Percentiles rank a stretch among this genome's conserved stretches.
Conservation (phyloP, 2,888 invertebrate genomes). For the Nineta flava region DNA sequence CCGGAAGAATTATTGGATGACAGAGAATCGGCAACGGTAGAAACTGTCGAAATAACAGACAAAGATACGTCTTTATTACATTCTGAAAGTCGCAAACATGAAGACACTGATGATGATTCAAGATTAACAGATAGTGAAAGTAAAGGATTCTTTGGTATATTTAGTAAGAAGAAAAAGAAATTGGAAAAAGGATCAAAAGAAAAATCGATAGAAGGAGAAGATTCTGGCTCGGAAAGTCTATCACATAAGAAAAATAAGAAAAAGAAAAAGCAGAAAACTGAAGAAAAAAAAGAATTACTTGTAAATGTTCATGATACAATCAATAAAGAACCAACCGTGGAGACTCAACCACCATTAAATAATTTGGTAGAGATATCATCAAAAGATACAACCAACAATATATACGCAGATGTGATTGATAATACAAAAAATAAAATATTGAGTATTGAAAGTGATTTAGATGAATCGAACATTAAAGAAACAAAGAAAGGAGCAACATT, state of each 20-base stretch:
- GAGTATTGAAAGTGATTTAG: too few species aligned
- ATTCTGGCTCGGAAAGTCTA: neutral
- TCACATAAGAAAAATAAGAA: neutral
- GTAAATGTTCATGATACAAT: too few species aligned
- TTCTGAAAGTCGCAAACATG: slow-evolving; percentile 4
- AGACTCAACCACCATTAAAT: too few species aligned
- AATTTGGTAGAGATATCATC: too few species aligned
- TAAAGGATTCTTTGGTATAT: slow-evolving; percentile 15
- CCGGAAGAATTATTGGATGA: neutral
- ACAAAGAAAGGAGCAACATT: too few species aligned
- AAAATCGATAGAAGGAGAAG: neutral
- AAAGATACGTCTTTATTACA: neutral
- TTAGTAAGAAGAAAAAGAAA: slow-evolving; percentile 7
- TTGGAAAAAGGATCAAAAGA: neutral
- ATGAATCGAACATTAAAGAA: too few species aligned
- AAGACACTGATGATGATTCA: slow-evolving; percentile 5
- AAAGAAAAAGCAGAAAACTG: too few species aligned
- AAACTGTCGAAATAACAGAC: neutral
- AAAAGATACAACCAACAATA: too few species aligned
- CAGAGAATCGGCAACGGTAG: slow-evolving; percentile 3
- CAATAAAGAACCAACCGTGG: too few species aligned
- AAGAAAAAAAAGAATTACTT: too few species aligned
- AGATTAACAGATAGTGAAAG: slow-evolving; percentile 13
- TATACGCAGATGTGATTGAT: too few species aligned
- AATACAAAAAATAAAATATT: too few species aligned